These are phyloP conservation scores for Epinephelus lanceolatus DNA, from an alignment of 2,113 vertebrate genomes.

Conservation along the genomic window DNA sequence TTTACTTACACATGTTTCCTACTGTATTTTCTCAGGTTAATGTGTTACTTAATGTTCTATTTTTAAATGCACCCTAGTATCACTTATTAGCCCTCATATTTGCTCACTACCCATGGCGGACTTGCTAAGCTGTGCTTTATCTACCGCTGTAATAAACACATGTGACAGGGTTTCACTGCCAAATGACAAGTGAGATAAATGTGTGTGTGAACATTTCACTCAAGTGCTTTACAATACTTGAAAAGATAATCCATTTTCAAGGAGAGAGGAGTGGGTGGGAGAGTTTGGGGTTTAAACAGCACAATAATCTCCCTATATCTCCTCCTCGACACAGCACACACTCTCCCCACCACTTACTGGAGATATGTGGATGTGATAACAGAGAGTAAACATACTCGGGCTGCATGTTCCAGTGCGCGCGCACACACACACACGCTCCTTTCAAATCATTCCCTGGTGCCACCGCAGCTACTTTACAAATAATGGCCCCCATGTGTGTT, in stretches of 20 bases:
- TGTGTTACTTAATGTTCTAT: slow-evolving; percentile 43
- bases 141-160: slow-evolving; percentile 58
- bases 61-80: slow-evolving; percentile 40
- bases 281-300: slow-evolving; percentile 67
- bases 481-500: slow-evolving; percentile 85
- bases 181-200: slow-evolving; percentile 67
- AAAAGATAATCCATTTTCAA: slow-evolving; percentile 77
- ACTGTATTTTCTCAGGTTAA: slow-evolving; percentile 26
- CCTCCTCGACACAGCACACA: slow-evolving; percentile 63
- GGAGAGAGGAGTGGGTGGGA: slow-evolving; percentile 52
- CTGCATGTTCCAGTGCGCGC: slow-evolving; percentile 61
- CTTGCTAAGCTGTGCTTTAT: slow-evolving; percentile 49
- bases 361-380: slow-evolving; percentile 79
- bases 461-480: slow-evolving; percentile 85
- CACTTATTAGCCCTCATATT: slow-evolving; percentile 44
- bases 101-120: slow-evolving; percentile 10
- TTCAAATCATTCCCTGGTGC: slow-evolving; percentile 82
- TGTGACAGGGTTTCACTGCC: slow-evolving; percentile 58
- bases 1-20: slow-evolving; percentile 31
- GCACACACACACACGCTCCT: slow-evolving; percentile 49
- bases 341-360: slow-evolving; percentile 63
- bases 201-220: slow-evolving; percentile 74
- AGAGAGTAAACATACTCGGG: slow-evolving; percentile 75
- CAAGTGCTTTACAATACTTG: slow-evolving; percentile 73
- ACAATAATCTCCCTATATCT: slow-evolving; percentile 75